Evolutionary conservation across 2,888 invertebrate species (phyloP).

Genomic region (Icerya purchasi): DNA sequence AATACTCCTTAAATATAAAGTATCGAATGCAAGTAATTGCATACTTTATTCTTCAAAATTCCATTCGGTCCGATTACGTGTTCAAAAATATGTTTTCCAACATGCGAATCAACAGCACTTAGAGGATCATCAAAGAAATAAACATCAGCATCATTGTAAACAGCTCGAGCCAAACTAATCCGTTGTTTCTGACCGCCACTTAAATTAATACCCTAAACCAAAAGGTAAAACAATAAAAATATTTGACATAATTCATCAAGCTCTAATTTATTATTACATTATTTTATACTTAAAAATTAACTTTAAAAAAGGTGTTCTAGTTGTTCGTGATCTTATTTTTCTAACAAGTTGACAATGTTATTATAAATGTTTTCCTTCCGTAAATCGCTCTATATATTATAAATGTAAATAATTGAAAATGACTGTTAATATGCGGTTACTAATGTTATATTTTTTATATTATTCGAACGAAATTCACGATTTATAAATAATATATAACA

Average conservation of each 20-base stretch:
- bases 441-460: too few relatives aligned
- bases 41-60: conserved; percentile 21
- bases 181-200: conserved; percentile 30
- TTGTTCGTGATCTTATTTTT: background rate
- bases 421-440: too few relatives aligned
- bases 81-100: conserved; percentile 40
- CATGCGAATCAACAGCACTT: conserved; percentile 39
- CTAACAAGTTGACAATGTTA: background rate
- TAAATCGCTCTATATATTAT: too few relatives aligned
- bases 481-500: too few relatives aligned
- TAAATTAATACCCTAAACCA: conserved; percentile 27
- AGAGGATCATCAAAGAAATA: conserved; percentile 37
- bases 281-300: too few relatives aligned
- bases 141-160: conserved; percentile 29
- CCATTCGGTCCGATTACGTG: conserved; percentile 32
- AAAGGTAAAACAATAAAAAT: background rate
- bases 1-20: too few relatives aligned
- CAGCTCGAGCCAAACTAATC: conserved; percentile 30
- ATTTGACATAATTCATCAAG: too few relatives aligned
- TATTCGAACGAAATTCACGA: too few relatives aligned
- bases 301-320: background rate
- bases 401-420: too few relatives aligned
- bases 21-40: too few relatives aligned
- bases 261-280: too few relatives aligned
- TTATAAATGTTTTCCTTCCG: background rate